Evolutionary conservation across 2,888 invertebrate genomes (phyloP).

Genomic region (Neoaliturus tenellus): DNA sequence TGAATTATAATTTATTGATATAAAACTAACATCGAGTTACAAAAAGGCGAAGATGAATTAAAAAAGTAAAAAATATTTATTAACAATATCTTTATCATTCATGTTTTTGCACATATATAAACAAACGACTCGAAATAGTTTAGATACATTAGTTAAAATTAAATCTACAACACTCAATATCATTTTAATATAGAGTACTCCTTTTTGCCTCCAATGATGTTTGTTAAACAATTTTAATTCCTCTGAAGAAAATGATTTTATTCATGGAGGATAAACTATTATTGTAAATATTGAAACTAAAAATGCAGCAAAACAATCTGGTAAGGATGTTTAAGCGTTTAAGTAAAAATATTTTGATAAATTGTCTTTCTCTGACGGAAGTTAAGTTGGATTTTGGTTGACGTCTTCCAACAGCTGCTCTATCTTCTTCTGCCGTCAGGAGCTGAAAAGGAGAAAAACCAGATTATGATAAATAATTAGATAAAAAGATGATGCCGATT

Average conservation of each 20-base stretch:
- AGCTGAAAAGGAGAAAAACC: background rate
- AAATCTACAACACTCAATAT: no score
- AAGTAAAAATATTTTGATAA: background rate
- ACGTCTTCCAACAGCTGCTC: background rate
- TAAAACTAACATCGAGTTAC: background rate
- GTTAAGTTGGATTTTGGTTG: background rate
- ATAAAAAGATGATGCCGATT: no score
- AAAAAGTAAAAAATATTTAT: conserved; percentile 33
- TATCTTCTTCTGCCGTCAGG: conserved; percentile 36
- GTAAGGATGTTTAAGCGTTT: background rate
- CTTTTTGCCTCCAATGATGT: background rate
- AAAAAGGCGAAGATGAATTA: conserved; percentile 28
- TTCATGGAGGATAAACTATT: no score
- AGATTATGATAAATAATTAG: no score
- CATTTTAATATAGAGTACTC: background rate
- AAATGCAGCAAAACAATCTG: no score
- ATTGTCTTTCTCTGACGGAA: background rate
- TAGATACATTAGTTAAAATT: background rate
- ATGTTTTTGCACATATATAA: background rate
- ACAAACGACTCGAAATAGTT: conserved; percentile 7
- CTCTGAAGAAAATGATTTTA: no score
- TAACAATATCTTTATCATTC: conserved; percentile 27
- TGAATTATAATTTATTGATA: no score
- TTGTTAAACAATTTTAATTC: no score
- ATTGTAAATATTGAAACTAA: no score